A percentile compares a stretch with the other conserved stretches of the same genome.
These are phyloP conservation scores for Lasioglossum leucozonium DNA, from an alignment of 2,888 invertebrate genomes.

Conservation along the genomic window DNA sequence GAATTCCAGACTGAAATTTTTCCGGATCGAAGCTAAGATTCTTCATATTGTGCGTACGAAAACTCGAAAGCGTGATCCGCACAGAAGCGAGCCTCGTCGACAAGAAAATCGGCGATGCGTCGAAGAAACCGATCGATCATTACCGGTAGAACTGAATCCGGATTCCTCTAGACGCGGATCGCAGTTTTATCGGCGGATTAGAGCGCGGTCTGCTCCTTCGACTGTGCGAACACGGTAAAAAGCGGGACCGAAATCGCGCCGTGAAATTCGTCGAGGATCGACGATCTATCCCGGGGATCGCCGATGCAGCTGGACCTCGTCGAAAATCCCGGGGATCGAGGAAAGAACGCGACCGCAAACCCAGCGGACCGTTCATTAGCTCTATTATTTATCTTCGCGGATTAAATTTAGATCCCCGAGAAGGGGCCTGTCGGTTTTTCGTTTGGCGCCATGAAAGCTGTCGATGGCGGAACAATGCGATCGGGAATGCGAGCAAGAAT, in stretches of 20 bases:
- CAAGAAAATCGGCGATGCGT: not conserved
- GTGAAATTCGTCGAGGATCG: constrained; percentile 55
- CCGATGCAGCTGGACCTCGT: not conserved
- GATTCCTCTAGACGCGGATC: constrained; percentile 24
- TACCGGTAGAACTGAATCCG: constrained; percentile 25
- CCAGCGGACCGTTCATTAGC: constrained; percentile 40
- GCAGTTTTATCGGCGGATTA: constrained; percentile 35
- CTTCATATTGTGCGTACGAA: too few species aligned
- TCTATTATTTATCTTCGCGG: constrained; percentile 29
- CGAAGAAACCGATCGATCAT: constrained; percentile 29
- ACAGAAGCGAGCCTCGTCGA: not conserved
- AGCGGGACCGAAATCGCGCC: constrained; percentile 31
- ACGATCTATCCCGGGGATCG: constrained; percentile 6
- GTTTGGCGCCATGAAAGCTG: constrained; percentile 19
- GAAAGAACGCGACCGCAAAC: constrained; percentile 20
- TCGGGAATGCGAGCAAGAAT: constrained; percentile 15
- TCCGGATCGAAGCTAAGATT: too few species aligned
- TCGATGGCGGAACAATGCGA: not conserved
- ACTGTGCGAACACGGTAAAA: constrained; percentile 26
- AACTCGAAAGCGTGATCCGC: not conserved
- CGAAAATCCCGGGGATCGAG: constrained; percentile 18
- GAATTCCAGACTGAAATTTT: too few species aligned
- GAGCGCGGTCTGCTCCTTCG: constrained; percentile 17
- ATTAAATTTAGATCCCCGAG: constrained; percentile 33
- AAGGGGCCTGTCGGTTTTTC: constrained; percentile 19